phyloP scores from a whole-genome alignment of 2,113 vertebrate species.

The Argyrosomus japonicus region DNA sequence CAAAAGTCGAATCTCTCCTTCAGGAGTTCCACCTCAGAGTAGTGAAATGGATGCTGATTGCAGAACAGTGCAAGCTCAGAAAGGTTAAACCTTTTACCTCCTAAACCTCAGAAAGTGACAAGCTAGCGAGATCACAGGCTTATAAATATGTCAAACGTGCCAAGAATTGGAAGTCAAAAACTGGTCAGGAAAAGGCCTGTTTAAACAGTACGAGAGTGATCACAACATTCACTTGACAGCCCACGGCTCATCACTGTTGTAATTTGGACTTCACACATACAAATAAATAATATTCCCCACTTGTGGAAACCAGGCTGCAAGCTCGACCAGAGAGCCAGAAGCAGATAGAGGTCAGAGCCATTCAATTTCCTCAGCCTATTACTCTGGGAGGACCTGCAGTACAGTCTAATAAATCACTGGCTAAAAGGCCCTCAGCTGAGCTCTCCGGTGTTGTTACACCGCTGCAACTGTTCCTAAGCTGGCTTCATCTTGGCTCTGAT shows the following conservation, averaged over 20 bases:
- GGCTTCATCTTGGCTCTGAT: conserved; percentile 47
- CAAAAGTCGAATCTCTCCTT: conserved; percentile 58
- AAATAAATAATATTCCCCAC: neutral
- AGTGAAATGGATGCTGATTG: conserved; percentile 44
- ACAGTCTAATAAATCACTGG: conserved; percentile 65
- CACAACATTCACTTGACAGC: conserved; percentile 11
- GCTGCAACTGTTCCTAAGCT: conserved; percentile 35
- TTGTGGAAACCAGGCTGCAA: neutral
- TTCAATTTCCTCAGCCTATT: conserved; percentile 62
- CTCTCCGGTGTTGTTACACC: conserved; percentile 42
- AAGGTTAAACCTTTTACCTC: conserved; percentile 57
- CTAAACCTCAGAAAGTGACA: conserved; percentile 34
- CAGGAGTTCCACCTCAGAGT: conserved; percentile 51
- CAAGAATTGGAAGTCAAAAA: conserved; percentile 27
- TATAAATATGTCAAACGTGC: conserved; percentile 48
- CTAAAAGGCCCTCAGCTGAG: conserved; percentile 53
- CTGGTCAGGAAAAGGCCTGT: conserved; percentile 1
- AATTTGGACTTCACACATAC: neutral
- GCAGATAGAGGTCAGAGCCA: conserved; percentile 56
- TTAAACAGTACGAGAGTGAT: neutral
- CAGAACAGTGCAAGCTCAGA: conserved; percentile 14
- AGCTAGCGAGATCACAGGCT: conserved; percentile 22
- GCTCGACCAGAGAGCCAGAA: conserved; percentile 12
- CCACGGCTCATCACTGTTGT: conserved; percentile 2
- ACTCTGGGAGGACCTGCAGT: conserved; percentile 39